Base-by-base conservation (phyloP, 2,797 vertebrate species). In the Phrynocephalus forsythii region DNA sequence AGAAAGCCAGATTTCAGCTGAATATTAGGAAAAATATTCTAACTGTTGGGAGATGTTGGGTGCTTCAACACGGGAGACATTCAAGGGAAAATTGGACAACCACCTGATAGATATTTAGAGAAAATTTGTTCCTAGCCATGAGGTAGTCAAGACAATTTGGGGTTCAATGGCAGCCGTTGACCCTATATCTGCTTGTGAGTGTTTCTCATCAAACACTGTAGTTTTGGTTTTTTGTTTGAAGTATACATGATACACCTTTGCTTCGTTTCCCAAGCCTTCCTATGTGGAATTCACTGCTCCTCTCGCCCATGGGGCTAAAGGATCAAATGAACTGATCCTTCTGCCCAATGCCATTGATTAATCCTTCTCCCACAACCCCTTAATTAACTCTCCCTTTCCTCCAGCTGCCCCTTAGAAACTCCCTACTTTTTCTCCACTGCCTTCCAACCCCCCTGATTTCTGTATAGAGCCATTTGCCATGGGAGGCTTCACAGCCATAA, bases 381-480 rank as follows among this genome's bases (percentile, higher is more conserved):
- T 24, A 80, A 63, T 86, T 71, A 86, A 80, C 38, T 68, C n/a
- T 24, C 44, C 52, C 15, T 86, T 33, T 79, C 38, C 50, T 33
- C 56, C 52, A 11, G 10, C 30, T 16, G 15, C 38, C 24, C 56
- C 67, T 38, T n/a, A 80, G 77, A 30, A 71, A 86, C 60, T 56
- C 76, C 48, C 69, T 33, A 15, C 8, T 38, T 68, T 38, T 10
- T 78, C n/a, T 67, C 8, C 33, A 22, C 24, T 81, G 20, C 44
- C n/a, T n/a, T 6, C 6, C 76, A 30, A 68, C 44, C 38, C 38
- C 38, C 38, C 38, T 44, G 38, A 44, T 44, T 44, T 44, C 38
- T 44, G 38, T 44, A 44, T 44, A 44, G 38, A 44, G 38, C 38
- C 38, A 44, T 44, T 44, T 44, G 38, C 38, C 38, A 44, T 44